phyloP scores from a whole-genome alignment of 92 coral and sea anemone species.

The Siderastrea radians region DNA sequence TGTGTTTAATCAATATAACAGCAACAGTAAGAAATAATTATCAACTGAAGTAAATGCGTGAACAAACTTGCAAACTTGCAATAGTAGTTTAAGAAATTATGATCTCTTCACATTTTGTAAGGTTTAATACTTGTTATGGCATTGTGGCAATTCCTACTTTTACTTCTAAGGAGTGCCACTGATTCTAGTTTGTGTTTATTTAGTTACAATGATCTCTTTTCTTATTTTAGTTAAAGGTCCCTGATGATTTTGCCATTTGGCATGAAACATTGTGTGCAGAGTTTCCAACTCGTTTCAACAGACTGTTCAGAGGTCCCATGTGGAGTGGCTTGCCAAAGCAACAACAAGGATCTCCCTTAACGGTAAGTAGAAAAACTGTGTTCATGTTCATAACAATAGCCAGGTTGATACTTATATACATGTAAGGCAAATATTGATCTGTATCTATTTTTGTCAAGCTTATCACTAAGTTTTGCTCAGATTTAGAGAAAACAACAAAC shows the following conservation, averaged over 20 bases:
- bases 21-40: no score
- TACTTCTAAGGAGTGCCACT: neutral
- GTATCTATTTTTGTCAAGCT: neutral
- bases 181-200: no score
- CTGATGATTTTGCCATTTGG: constrained; percentile 63
- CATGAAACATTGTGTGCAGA: constrained; percentile 83
- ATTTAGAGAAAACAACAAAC: no score
- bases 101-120: no score
- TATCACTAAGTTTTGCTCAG: neutral
- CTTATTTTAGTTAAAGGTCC: constrained; percentile 19
- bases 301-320: constrained; percentile 86
- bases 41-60: no score
- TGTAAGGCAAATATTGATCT: no score
- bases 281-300: constrained; percentile 73
- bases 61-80: no score
- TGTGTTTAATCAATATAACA: no score
- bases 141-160: neutral
- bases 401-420: neutral
- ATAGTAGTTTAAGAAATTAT: no score
- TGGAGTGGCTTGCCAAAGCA: constrained; percentile 70
- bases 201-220: neutral
- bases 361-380: neutral
- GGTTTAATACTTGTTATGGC: no score
- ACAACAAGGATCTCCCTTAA: neutral
- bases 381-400: neutral